Evolutionary conservation across 1,140 invertebrate species (phyloP).

Genomic region (Pollicipes pollicipes): DNA sequence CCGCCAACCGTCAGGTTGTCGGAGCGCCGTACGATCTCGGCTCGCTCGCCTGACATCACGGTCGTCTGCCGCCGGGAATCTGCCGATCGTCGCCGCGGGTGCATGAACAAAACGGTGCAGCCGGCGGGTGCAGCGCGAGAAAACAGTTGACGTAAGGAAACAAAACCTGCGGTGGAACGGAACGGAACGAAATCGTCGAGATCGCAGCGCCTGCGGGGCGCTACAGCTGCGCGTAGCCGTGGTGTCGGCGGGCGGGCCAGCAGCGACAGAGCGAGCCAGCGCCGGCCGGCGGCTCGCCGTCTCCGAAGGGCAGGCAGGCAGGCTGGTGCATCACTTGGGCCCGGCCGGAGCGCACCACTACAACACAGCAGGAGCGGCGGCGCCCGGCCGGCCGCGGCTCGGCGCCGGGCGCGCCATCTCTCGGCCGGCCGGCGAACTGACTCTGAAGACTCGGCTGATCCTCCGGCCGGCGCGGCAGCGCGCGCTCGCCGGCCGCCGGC

Average conservation of each 20-base stretch:
- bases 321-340: constrained; percentile 22
- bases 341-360: constrained; percentile 14
- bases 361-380: neutral
- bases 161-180: no score
- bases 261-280: neutral
- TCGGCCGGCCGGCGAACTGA: neutral
- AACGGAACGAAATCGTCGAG: no score
- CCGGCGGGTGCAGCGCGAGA: no score
- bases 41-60: constrained; percentile 23
- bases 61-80: neutral
- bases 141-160: no score
- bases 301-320: constrained; percentile 39
- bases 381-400: no score
- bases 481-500: no score
- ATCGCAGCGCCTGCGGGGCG: no score
- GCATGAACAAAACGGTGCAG: no score
- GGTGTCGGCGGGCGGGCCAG: neutral
- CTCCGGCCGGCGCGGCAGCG: no score
- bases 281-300: constrained; percentile 27
- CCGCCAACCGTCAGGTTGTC: constrained; percentile 35
- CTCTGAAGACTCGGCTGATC: no score
- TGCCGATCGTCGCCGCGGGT: no score
- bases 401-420: no score
- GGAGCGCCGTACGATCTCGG: constrained; percentile 28
- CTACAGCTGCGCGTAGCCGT: neutral